phyloP scores from a whole-genome alignment of 2,113 vertebrate genomes.

The Azemiops feae region DNA sequence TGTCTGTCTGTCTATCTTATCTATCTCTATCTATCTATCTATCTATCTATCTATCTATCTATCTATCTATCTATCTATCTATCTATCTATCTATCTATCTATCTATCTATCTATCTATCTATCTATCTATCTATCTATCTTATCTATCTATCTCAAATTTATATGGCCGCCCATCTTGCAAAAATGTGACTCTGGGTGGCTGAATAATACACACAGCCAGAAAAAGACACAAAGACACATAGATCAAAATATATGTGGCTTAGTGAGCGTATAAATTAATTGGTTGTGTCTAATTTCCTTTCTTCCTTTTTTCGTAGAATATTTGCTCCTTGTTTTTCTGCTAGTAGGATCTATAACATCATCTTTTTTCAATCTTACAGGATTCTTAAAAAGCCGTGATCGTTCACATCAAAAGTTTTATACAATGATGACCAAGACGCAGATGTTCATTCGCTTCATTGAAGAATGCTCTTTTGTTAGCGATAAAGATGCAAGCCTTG shows the following conservation, averaged over 20 bases:
- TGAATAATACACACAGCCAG: background rate
- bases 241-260: background rate
- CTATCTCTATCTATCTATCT: too few species aligned
- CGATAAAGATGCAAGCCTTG: slow-evolving; percentile 95
- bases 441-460: slow-evolving; percentile 99
- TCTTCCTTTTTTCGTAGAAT: background rate
- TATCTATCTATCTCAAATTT: background rate
- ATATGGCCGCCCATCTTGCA: background rate
- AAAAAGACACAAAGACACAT: background rate
- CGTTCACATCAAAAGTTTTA: slow-evolving; percentile 98
- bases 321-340: fast-evolving
- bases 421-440: slow-evolving; percentile 95
- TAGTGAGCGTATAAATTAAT: background rate
- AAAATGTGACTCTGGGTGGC: background rate
- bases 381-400: slow-evolving; percentile 94
- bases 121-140: too few species aligned
- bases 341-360: slow-evolving; percentile 3
- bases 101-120: too few species aligned
- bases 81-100: too few species aligned
- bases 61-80: too few species aligned
- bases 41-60: too few species aligned
- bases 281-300: background rate
- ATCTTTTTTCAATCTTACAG: slow-evolving; percentile 63
- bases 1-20: too few species aligned
- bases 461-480: slow-evolving; percentile 99